These are phyloP conservation scores for Sturnira hondurensis DNA, from an alignment of 2,113 vertebrate species.

Conservation along the genomic window DNA sequence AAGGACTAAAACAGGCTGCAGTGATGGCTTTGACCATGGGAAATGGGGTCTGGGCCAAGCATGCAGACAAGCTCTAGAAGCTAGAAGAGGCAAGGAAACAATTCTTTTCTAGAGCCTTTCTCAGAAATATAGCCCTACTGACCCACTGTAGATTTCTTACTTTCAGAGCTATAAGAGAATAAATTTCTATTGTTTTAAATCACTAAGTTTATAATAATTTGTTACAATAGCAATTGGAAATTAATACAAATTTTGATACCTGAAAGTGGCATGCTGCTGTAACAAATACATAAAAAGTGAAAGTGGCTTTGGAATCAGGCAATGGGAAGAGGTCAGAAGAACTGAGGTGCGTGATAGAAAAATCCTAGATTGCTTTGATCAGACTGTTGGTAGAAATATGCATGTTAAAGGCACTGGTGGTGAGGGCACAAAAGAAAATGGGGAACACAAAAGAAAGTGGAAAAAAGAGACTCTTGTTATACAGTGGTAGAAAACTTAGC, in stretches of 20 bases:
- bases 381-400: background rate
- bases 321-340: background rate
- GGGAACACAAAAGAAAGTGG: background rate
- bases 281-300: background rate
- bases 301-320: background rate
- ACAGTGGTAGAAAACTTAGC: background rate
- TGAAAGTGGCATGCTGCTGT: background rate
- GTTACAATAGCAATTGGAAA: background rate
- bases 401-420: background rate
- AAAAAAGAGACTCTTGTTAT: background rate
- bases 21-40: background rate
- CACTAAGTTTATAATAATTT: background rate
- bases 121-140: background rate
- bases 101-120: background rate
- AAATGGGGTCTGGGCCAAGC: background rate
- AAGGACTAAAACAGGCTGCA: background rate
- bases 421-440: background rate
- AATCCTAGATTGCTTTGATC: background rate
- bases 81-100: background rate
- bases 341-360: background rate
- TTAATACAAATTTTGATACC: background rate
- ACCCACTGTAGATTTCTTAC: background rate
- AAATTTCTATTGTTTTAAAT: background rate
- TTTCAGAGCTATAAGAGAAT: background rate
- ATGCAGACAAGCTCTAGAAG: background rate